Evolutionary conservation across 1,140 invertebrate genomes (phyloP).

Genomic region (Steinernema feltiae): DNA sequence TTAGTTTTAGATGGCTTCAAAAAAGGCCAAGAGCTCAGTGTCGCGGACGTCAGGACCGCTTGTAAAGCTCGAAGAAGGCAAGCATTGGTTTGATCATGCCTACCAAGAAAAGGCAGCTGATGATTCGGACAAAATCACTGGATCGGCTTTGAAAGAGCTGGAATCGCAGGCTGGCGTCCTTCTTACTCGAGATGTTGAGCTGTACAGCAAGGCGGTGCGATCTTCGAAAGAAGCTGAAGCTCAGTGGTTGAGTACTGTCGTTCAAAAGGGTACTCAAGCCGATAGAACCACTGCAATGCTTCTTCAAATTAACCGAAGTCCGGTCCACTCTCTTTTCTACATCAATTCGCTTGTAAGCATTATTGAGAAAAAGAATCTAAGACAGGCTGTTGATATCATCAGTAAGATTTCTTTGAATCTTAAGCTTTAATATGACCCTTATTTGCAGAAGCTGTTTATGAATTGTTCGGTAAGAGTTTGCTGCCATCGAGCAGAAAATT

Average conservation of each 20-base stretch:
- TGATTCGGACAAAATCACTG: neutral
- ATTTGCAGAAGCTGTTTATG: neutral
- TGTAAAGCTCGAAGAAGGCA: neutral
- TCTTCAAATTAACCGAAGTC: neutral
- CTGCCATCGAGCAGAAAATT: neutral
- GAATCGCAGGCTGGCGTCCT: neutral
- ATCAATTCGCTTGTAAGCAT: neutral
- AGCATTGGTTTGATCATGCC: neutral
- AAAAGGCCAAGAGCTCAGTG: neutral
- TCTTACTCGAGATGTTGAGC: neutral
- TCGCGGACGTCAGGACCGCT: neutral
- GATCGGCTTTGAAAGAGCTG: neutral
- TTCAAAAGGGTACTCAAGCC: neutral
- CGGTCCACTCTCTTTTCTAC: neutral
- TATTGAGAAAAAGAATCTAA: neutral
- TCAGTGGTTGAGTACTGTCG: neutral
- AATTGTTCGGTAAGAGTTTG: conserved; percentile 2
- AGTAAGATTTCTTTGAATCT: neutral
- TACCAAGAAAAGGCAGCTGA: neutral
- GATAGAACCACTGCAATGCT: conserved; percentile 3
- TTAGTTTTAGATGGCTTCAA: neutral
- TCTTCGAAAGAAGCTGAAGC: neutral
- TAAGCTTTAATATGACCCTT: neutral
- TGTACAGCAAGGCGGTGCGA: neutral
- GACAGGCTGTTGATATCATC: neutral